Conservation (phyloP, 2,888 invertebrate species). For the Chrysolina americana region DNA sequence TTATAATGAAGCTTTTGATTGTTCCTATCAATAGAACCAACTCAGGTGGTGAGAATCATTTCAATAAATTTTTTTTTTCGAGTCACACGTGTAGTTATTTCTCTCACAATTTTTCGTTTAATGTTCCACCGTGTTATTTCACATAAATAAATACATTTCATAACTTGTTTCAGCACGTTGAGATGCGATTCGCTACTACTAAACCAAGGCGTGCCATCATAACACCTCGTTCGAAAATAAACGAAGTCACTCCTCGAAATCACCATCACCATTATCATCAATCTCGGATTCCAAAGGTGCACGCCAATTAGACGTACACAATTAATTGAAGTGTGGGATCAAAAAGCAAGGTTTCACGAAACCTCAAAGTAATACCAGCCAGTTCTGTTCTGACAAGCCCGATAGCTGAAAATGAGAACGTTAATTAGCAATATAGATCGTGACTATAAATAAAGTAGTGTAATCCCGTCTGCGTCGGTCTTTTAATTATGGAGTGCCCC, state of each 20-base stretch:
- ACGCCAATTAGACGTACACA: conserved; percentile 28
- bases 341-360: conserved; percentile 39
- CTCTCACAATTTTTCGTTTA: too few species aligned
- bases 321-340: conserved; percentile 45
- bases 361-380: conserved; percentile 58
- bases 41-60: too few species aligned
- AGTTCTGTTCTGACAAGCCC: conserved; percentile 62
- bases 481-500: conserved; percentile 68
- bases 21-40: too few species aligned
- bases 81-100: too few species aligned
- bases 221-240: background rate
- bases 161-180: background rate
- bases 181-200: background rate
- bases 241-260: background rate
- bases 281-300: conserved; percentile 12
- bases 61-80: too few species aligned
- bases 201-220: background rate
- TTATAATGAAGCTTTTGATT: too few species aligned
- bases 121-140: too few species aligned
- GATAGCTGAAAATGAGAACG: conserved; percentile 67
- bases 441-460: conserved; percentile 70
- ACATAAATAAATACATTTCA: background rate
- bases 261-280: conserved; percentile 16
- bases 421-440: conserved; percentile 70
- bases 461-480: conserved; percentile 67